These are phyloP conservation scores for Hirtodrosophila histrioides DNA, from an alignment of 2,888 invertebrate species.

Conservation along the genomic window DNA sequence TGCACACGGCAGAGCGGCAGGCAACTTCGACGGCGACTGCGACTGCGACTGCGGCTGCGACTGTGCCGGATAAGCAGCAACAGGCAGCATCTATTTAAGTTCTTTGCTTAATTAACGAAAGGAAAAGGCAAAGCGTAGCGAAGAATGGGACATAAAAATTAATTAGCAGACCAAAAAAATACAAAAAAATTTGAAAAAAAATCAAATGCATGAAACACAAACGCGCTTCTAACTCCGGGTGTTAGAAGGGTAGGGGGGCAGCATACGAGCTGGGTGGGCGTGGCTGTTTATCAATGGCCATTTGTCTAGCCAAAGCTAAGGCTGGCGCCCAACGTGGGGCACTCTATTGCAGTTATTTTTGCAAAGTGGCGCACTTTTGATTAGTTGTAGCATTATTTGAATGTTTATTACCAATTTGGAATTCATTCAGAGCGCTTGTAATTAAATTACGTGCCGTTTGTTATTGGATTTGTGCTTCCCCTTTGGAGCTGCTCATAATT, in stretches of 20 bases:
- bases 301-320: background rate
- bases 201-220: conserved; percentile 25
- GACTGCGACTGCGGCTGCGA: background rate
- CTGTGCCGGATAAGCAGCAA: conserved; percentile 48
- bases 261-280: conserved; percentile 33
- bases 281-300: conserved; percentile 16
- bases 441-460: conserved; percentile 34
- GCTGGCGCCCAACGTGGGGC: conserved; percentile 22
- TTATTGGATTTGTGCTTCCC: conserved; percentile 3
- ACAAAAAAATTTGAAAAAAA: conserved; percentile 8
- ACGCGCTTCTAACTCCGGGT: background rate
- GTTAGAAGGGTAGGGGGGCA: background rate
- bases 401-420: background rate
- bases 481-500: conserved; percentile 57
- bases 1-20: conserved; percentile 4
- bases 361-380: too few species aligned
- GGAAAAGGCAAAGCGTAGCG: conserved; percentile 67
- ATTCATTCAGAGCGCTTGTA: conserved; percentile 30
- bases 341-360: too few species aligned
- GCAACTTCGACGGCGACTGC: background rate
- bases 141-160: conserved; percentile 73
- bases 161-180: conserved; percentile 63
- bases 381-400: too few species aligned
- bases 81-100: conserved; percentile 60
- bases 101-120: conserved; percentile 74